Evolutionary conservation across 2,113 vertebrate species (phyloP), one percentile per base, ranked within the genome.

Genomic region (Lepisosteus oculatus): DNA sequence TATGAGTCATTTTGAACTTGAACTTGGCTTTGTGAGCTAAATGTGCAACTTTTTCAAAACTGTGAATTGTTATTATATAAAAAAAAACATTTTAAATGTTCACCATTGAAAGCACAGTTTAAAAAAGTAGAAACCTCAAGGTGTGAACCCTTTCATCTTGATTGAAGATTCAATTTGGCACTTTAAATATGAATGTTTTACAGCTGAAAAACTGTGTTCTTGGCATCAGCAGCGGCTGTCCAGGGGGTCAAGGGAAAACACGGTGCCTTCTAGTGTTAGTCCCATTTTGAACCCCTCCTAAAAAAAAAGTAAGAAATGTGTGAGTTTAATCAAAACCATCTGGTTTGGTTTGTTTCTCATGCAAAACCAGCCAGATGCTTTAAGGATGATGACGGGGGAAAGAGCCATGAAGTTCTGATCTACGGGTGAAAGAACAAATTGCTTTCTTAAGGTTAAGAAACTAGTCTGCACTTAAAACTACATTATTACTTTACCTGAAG

Each of bases 231-330:
- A 97, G 82, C 91, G 95, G 82, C 94, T 92, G 80, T 98, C 97
- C 69, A 98, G 84, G 3, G 95, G 96, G 82, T 98, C 97, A 72
- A 97, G 90, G 81, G 95, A 95, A 91, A 99, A 99, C 15, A 97
- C 94, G 41, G 97, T 93, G 85, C 97, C 96, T 94, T 98, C 97
- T 64, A 99, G 87, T 79, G 97, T 99, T 85, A 99, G 91, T 99
- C 97, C 97, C 97, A 99, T 98, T 98, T 98, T 98, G 97, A 99
- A 98, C 96, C 97, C 97, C 97, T 99, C 97, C 97, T 99, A 90
- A 42, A 94, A 94, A 59, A 85, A 65, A 93, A 84, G 51, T 41
- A 13, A 74, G 6, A 70, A 69, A 45, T 59, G 14, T n/a, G 57
- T 59, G 11, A 59, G 14, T 13, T 13, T 59, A 59, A 59, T n/a